Percentiles rank a stretch among this genome's conserved stretches.
These are phyloP conservation scores for Helicolenus hilgendorfi DNA, from an alignment of 2,797 vertebrate species.

Conservation along the genomic window DNA sequence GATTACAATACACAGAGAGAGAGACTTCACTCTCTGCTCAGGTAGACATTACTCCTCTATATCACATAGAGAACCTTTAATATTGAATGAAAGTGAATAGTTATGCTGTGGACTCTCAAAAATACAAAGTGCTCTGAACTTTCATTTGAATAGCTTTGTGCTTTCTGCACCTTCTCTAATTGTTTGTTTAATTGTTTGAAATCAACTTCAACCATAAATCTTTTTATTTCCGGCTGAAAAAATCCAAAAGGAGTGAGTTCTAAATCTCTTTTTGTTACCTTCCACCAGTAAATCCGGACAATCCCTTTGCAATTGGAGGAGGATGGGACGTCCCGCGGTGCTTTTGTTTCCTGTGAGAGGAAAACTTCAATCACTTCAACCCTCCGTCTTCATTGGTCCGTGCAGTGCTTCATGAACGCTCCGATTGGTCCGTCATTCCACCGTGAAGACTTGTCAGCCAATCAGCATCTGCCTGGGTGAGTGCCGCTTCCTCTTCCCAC, in stretches of 20 bases:
- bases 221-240: slow-evolving; percentile 24
- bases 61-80: not conserved
- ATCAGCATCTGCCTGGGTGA: slow-evolving; percentile 49
- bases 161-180: not conserved
- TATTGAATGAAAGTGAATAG: not conserved
- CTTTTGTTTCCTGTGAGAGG: slow-evolving; percentile 75
- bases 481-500: slow-evolving; percentile 71
- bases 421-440: slow-evolving; percentile 56
- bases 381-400: slow-evolving; percentile 32
- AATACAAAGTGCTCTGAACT: too few relatives aligned
- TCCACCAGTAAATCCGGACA: slow-evolving; percentile 32
- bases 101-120: not conserved
- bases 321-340: slow-evolving; percentile 56
- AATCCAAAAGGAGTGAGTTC: not conserved
- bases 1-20: too few relatives aligned
- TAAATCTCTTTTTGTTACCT: slow-evolving; percentile 48
- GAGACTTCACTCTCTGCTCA: too few relatives aligned
- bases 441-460: slow-evolving; percentile 55
- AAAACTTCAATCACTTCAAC: slow-evolving; percentile 55
- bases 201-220: not conserved
- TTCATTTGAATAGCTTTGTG: too few relatives aligned
- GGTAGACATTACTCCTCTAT: too few relatives aligned
- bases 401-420: not conserved
- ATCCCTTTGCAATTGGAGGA: slow-evolving; percentile 36
- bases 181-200: not conserved